A percentile compares a stretch with the other conserved stretches of the same genome.
These are phyloP conservation scores for Arizona elegans DNA, from an alignment of 2,113 vertebrate genomes.

Conservation along the genomic window DNA sequence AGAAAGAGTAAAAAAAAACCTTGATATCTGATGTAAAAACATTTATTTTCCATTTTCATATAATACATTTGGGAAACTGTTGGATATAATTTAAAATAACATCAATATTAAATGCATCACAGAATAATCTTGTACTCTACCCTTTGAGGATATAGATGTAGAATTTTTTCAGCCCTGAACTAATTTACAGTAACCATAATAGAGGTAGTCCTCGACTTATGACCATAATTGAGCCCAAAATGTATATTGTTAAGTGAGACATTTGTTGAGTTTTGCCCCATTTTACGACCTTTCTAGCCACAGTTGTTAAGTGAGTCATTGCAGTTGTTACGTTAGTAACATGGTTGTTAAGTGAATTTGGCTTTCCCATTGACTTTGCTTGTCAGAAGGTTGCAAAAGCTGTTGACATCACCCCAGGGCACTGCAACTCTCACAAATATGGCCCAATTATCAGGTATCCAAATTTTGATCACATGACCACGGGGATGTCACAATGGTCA, in stretches of 20 bases:
- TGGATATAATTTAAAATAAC: background rate
- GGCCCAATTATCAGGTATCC: background rate
- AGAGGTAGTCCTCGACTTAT: background rate
- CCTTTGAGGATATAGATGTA: background rate
- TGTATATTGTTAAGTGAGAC: background rate
- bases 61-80: background rate
- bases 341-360: background rate
- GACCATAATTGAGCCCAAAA: background rate
- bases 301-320: background rate
- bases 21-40: background rate
- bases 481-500: background rate
- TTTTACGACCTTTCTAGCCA: background rate
- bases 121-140: background rate
- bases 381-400: background rate
- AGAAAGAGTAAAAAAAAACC: background rate
- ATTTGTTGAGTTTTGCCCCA: background rate
- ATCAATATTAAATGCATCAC: background rate
- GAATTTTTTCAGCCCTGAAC: background rate
- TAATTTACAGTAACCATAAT: background rate
- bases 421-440: background rate
- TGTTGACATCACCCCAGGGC: background rate
- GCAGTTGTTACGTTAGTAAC: background rate
- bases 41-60: background rate
- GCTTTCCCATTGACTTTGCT: background rate
- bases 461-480: background rate